These are phyloP conservation scores for Salvelinus namaycush DNA, from an alignment of 2,113 vertebrate genomes.

Conservation along the genomic window DNA sequence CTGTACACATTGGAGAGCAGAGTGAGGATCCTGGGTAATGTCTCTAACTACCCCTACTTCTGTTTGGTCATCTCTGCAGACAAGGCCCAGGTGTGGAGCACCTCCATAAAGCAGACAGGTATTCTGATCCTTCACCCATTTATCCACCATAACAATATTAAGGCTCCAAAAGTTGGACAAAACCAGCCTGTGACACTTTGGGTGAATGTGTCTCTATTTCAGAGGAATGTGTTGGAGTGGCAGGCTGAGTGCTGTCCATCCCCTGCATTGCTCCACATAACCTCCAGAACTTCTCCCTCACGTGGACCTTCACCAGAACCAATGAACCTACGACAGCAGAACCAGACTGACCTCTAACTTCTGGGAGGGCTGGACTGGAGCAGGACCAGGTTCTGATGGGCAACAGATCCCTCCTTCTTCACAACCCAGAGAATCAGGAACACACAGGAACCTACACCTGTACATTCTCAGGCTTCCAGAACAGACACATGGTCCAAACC, in stretches of 20 bases:
- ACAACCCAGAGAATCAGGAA: slow-evolving; percentile 52
- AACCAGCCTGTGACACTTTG: no score
- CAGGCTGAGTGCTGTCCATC: slow-evolving; percentile 57
- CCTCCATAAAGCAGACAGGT: slow-evolving; percentile 73
- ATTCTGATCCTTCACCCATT: neutral
- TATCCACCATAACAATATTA: no score
- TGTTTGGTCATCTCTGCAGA: slow-evolving; percentile 47
- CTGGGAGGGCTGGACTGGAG: slow-evolving; percentile 48
- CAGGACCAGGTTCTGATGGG: slow-evolving; percentile 56
- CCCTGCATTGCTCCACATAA: slow-evolving; percentile 6
- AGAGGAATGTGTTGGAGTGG: slow-evolving; percentile 59
- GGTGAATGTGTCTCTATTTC: slow-evolving; percentile 16
- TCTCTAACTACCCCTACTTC: no score
- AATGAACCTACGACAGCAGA: slow-evolving; percentile 68
- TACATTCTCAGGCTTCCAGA: no score
- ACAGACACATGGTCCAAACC: no score
- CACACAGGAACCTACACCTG: no score
- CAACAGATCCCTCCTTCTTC: slow-evolving; percentile 66
- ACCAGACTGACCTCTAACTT: slow-evolving; percentile 53
- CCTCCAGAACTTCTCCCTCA: slow-evolving; percentile 70
- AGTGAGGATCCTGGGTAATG: no score
- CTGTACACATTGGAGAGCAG: no score
- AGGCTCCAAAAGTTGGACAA: no score
- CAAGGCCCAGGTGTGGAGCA: slow-evolving; percentile 70
- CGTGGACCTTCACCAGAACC: slow-evolving; percentile 65